A percentile compares a stretch with the other conserved stretches of the same genome.
These are phyloP conservation scores for Drosophila kohkoa DNA, from an alignment of 1,140 invertebrate genomes.

Conservation along the genomic window DNA sequence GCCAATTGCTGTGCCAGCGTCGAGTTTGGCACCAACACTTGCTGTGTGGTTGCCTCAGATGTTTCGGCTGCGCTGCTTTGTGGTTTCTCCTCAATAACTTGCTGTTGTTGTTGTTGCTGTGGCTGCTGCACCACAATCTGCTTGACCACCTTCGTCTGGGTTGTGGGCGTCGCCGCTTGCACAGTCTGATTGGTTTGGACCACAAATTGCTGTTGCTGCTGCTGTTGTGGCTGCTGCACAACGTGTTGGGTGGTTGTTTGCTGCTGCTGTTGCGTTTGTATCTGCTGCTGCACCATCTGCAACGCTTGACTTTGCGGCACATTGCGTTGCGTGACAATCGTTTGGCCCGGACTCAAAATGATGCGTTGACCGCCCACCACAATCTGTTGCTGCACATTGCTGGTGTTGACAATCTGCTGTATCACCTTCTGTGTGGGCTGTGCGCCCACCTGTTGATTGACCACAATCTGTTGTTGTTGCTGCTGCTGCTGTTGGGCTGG, in stretches of 20 bases:
- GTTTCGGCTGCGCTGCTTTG: slow-evolving; percentile 48
- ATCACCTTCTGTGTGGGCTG: slow-evolving; percentile 81
- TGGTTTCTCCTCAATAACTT: slow-evolving; percentile 56
- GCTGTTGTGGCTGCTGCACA: slow-evolving; percentile 54
- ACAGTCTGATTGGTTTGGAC: slow-evolving; percentile 69
- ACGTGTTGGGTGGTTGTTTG: slow-evolving; percentile 24
- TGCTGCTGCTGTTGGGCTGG: slow-evolving; percentile 57
- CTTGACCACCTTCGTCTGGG: slow-evolving; percentile 62
- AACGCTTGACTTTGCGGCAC: slow-evolving; percentile 73
- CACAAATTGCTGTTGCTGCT: slow-evolving; percentile 61
- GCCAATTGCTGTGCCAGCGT: slow-evolving; percentile 91
- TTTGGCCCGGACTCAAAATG: slow-evolving; percentile 81
- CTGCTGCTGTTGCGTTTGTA: slow-evolving; percentile 71
- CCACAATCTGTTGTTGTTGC: slow-evolving; percentile 66
- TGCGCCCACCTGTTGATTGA: slow-evolving; percentile 58
- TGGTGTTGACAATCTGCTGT: slow-evolving; percentile 83
- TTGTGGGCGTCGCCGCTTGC: slow-evolving; percentile 62
- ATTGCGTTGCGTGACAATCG: slow-evolving; percentile 79
- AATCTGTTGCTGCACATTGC: slow-evolving; percentile 84
- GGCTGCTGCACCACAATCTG: slow-evolving; percentile 69
- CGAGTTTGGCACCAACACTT: slow-evolving; percentile 91
- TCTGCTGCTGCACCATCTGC: slow-evolving; percentile 82
- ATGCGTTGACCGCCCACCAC: slow-evolving; percentile 80
- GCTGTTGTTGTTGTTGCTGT: slow-evolving; percentile 80
- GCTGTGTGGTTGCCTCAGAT: slow-evolving; percentile 83